Evolutionary conservation across 2,888 invertebrate species (phyloP), one percentile per base, ranked within the genome.

Genomic region (Oscheius myriophilus): DNA sequence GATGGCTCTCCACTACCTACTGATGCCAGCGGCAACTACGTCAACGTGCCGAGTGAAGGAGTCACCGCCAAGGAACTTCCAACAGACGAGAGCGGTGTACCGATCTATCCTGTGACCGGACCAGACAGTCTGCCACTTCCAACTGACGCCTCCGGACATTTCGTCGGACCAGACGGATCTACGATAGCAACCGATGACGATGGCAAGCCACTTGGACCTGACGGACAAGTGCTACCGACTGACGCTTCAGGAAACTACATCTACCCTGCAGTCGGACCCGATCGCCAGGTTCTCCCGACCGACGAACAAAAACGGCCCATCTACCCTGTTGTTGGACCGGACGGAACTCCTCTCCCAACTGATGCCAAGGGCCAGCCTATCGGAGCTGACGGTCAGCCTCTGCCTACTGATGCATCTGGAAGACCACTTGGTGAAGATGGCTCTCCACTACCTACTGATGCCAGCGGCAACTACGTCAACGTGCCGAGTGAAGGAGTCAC

Each of bases 371-470:
- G 41, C 63, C 11, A 46, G 53, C 73, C 55, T 14, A 43, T 74
- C 23, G 73, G 71, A 42, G 57, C 67, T 14, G 73, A 76, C 46
- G 70, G 73, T 58, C 49, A 71, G 33, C 51, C 61, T 9, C 61
- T 75, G 18, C 46, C 80, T 11, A 76, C 71, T 11, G 78, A 82
- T 57, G 67, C 66, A 11, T 46, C 42, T 14, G 82, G 82, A 18
- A 70, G 51, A 42, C 71, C 72, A 41, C 54, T 77, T 11, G 58
- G 59, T 14, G 53, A 21, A 26, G 69, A 70, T 39, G 72, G 71
- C 26, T 65, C 49, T n/a, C 71, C 67, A 12, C 67, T 80, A 39
- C 79, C 79, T 21, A 80, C 82, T 23, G 81, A 82, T 53, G 53
- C 51, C 21, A 14, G 51, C 41, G 78, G 78, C 43, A 64, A 64